Base-by-base conservation (phyloP, 2,797 vertebrate species). In the Tenualosa ilisha region DNA sequence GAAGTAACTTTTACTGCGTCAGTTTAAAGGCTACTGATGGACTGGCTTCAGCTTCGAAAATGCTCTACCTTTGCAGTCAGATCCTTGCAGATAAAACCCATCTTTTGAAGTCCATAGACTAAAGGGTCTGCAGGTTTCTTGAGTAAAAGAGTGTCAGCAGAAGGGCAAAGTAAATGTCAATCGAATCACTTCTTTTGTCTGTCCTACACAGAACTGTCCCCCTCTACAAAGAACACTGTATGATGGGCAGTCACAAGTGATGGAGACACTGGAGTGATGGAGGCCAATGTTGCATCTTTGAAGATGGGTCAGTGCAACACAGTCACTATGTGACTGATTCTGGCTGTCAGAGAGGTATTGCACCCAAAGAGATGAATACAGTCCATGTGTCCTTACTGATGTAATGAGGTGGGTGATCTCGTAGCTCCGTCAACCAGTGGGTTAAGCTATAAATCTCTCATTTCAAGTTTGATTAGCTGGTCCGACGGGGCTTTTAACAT, bases 181-280 rank as follows among this genome's bases (percentile, higher is more conserved):
- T 79, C 17, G 72, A 79, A 46, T 79, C 68, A 72, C 68, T 40
- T 11, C 72, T 79, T 46, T 79, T 79, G 51, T 65, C 56, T 82
- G 63, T 68, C 63, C 56, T 40, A 85, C 83, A 54, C 88, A 87
- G 54, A 86, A 87, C 87, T 61, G 46, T 85, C 87, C 81, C 81
- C 26, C 31, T 54, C 40, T 65, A 83, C 43, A 61, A 84, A 51
- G 59, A 15, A 46, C 7, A 37, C 43, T 43, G 54, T 53, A 46
- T 49, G 75, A 31, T 6, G 43, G 61, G 81, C 53, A 87, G 81
- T 63, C 81, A 65, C 59, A 56, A 87, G 22, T 24, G 22, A 40
- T 81, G 46, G 72, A 79, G 40, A 17, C 40, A 79, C 17, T 6
- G 26, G 6, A 43, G 72, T 22, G 72, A 79, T 79, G 40, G 59